A percentile compares a stretch with the other conserved stretches of the same genome.
Evolutionary conservation across 2,113 vertebrate species (phyloP).

Genomic region (Hydrochoerus hydrochaeris): DNA sequence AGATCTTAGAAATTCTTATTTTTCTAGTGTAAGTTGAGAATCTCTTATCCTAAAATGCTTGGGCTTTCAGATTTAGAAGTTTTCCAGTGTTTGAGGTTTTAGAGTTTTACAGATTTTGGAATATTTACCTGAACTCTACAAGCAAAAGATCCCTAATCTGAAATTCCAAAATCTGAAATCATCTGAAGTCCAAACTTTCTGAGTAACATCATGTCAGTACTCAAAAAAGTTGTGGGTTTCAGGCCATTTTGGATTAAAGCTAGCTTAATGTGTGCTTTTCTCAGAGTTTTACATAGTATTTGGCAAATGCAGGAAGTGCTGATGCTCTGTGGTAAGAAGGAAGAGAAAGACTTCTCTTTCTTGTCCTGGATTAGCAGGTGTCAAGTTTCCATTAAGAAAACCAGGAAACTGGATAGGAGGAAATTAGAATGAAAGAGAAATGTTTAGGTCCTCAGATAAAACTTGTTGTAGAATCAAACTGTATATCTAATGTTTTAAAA

Average conservation of each 20-base stretch:
- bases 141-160: background rate
- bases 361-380: background rate
- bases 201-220: background rate
- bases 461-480: background rate
- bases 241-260: background rate
- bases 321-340: background rate
- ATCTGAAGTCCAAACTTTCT: background rate
- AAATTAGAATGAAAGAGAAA: conserved; percentile 30
- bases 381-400: conserved; percentile 25
- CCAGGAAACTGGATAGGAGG: background rate
- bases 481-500: background rate
- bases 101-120: background rate
- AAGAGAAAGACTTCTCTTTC: background rate
- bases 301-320: background rate
- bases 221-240: background rate
- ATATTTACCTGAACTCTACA: background rate
- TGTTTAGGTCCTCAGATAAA: background rate
- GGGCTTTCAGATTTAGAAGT: background rate
- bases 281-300: background rate
- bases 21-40: background rate
- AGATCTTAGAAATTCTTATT: background rate
- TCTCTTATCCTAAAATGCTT: background rate
- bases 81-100: background rate
- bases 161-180: background rate
- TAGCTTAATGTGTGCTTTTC: background rate